Conservation (phyloP, 2,888 invertebrate species). For the Pyrocoelia pectoralis region DNA sequence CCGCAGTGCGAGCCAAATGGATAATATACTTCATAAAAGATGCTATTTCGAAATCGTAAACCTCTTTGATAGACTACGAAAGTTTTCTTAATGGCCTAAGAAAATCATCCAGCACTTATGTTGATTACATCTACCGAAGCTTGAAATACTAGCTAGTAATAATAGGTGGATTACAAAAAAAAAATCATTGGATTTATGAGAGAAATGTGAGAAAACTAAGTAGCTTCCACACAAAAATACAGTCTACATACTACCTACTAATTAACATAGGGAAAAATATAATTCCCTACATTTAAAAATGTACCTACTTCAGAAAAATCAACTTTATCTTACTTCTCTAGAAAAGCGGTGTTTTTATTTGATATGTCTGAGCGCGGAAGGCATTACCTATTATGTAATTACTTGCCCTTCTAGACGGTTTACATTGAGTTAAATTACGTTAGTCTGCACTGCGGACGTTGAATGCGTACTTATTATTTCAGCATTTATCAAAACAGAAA, state of each 20-base stretch:
- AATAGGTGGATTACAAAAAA: neutral
- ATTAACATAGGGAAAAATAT: too few species aligned
- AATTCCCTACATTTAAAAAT: too few species aligned
- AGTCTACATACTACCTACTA: too few species aligned
- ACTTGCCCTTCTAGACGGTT: conserved; percentile 29
- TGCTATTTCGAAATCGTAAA: conserved; percentile 26
- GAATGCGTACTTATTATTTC: conserved; percentile 41
- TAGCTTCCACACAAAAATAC: too few species aligned
- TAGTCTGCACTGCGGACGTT: conserved; percentile 36
- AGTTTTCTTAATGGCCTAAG: conserved; percentile 26
- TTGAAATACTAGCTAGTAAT: neutral
- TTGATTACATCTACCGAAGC: conserved; percentile 21
- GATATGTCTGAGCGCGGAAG: conserved; percentile 9
- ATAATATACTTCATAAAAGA: conserved; percentile 32
- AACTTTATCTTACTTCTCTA: neutral
- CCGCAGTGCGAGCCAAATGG: conserved; percentile 29
- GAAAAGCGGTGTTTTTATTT: too few species aligned
- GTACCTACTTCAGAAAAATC: too few species aligned
- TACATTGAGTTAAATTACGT: conserved; percentile 34
- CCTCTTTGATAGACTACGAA: conserved; percentile 29
- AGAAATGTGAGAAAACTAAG: too few species aligned
- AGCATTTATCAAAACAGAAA: conserved; percentile 40
- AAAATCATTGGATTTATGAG: too few species aligned
- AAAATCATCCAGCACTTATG: conserved; percentile 30
- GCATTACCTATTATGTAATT: conserved; percentile 34